phyloP scores from a whole-genome alignment of 2,113 vertebrate species.

The Vidua chalybeata region DNA sequence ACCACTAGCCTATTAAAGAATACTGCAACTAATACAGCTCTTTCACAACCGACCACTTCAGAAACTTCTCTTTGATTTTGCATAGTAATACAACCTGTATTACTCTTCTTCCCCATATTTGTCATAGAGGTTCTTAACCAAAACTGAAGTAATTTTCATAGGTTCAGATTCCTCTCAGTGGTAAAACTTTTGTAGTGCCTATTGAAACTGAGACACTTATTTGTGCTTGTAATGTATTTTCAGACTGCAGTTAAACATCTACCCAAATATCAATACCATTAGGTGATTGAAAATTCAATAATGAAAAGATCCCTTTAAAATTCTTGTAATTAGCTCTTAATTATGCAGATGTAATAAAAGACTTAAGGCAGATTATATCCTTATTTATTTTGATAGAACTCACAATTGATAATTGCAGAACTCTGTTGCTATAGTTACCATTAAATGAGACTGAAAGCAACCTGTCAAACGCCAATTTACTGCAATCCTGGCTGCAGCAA shows the following conservation, averaged over 20 bases:
- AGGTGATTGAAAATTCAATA: neutral
- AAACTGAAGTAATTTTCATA: neutral
- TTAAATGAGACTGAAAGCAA: neutral
- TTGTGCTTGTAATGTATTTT: neutral
- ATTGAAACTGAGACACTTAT: neutral
- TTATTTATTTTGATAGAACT: conserved; percentile 1
- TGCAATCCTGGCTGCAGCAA: neutral
- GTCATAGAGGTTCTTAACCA: neutral
- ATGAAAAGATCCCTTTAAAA: neutral
- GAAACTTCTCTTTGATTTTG: neutral
- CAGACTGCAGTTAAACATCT: neutral
- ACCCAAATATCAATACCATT: neutral
- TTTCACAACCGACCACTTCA: neutral
- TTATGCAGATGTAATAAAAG: conserved; percentile 21
- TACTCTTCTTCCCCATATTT: neutral
- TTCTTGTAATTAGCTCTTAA: neutral
- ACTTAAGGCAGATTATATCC: neutral
- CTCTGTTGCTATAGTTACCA: neutral
- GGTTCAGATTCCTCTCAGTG: neutral
- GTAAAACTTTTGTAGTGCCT: neutral
- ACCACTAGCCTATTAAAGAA: neutral
- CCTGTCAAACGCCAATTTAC: neutral
- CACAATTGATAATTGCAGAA: neutral
- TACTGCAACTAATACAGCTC: neutral
- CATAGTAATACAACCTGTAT: neutral